A percentile compares a stretch with the other conserved stretches of the same genome.
Conservation (phyloP, 2,113 vertebrate species). For the Chaenogobius annularis region DNA sequence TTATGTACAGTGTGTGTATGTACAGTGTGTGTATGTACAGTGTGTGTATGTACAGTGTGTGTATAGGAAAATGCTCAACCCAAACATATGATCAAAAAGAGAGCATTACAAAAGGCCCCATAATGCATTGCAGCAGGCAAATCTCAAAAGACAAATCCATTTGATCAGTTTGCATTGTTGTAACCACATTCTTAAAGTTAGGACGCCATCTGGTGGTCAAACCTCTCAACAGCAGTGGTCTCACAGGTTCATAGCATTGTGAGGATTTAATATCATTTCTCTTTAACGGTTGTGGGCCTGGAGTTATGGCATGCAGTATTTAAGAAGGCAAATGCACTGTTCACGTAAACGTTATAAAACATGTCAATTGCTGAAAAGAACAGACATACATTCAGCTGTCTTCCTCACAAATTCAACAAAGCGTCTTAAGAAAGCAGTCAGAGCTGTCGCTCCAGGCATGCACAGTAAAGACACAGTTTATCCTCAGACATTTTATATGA, state of each 20-base stretch:
- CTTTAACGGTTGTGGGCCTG: neutral
- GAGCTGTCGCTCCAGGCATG: constrained; percentile 37
- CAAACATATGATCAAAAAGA: neutral
- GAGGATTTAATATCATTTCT: neutral
- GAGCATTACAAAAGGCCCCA: neutral
- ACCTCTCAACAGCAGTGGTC: neutral
- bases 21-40: too few species aligned
- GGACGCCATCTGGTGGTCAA: neutral
- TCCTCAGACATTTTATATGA: constrained; percentile 5
- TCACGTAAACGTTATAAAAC: neutral
- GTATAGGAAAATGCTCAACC: constrained; percentile 6
- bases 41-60: too few species aligned
- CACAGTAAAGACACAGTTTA: neutral
- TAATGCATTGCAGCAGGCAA: neutral
- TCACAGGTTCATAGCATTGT: neutral
- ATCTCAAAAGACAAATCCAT: neutral
- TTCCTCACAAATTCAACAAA: constrained; percentile 4
- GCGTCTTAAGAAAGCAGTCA: neutral
- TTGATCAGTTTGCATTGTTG: neutral
- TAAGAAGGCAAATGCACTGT: neutral
- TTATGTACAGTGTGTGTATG: too few species aligned
- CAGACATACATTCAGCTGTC: constrained; percentile 28
- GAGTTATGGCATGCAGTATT: neutral
- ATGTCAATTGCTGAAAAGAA: neutral
- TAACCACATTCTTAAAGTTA: neutral